Evolutionary conservation across 2,888 invertebrate genomes (phyloP), one percentile per base, ranked within the genome.

Genomic region (Diadromus collaris): DNA sequence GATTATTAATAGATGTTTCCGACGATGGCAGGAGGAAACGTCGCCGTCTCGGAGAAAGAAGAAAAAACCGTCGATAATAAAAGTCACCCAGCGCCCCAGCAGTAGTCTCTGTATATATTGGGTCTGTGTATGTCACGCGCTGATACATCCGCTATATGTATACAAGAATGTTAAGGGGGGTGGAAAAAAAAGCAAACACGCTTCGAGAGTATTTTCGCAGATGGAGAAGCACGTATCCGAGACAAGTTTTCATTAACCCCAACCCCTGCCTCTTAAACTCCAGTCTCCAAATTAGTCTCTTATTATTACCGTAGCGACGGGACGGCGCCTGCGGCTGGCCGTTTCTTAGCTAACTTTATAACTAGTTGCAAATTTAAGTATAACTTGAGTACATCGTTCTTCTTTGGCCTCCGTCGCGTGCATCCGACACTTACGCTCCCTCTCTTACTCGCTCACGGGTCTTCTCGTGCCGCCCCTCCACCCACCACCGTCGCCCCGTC

Each of bases 351-450:
- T 85, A 87, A 87, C 88, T 88, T 88, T 86, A 86, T 86, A 87
- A 87, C 87, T 86, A 84, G 85, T 86, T 88, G 86, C 88, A 85
- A 87, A 87, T 87, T 87, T 86, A 87, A 87, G 87, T 88, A 86
- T 86, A 88, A 86, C 85, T 86, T 83, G 81, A 80, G 81, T 80
- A 65, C 75, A 72, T 75, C 67, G 67, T 75, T 69, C 56, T 72
- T 72, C 54, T 48, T 70, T 46, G 65, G 63, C 27, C 46, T 29
- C 67, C 65, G 65, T 73, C 24, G 76, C 79, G 38, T 76, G 65
- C 73, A 76, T 73, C 69, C 58, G 69, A 69, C 69, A 60, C 24
- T 60, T 69, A 38, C 46, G 46, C 41, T 34, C 41, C 27, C 29
- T 44, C 68, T 60, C 68, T 34, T 34, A 48, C 44, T 60, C 61